A percentile compares a stretch with the other conserved stretches of the same genome.
Conservation (phyloP, 2,888 invertebrate genomes). For the Rapana venosa region DNA sequence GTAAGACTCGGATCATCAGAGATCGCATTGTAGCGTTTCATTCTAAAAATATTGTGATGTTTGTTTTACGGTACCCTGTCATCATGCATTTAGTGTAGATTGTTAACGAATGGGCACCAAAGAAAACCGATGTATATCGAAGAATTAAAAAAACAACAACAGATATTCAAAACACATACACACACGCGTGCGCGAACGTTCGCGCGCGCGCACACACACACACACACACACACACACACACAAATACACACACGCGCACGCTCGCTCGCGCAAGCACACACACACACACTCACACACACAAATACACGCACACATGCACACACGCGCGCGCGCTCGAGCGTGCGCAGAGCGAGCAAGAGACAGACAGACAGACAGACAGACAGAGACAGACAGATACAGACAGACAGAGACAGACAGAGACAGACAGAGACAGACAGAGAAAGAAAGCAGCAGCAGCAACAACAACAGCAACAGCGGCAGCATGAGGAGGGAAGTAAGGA, state of each 20-base stretch:
- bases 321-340: too few species aligned
- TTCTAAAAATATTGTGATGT: too few species aligned
- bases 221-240: background rate
- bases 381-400: background rate
- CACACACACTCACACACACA: slow-evolving; percentile 17
- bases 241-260: background rate
- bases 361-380: slow-evolving; percentile 3
- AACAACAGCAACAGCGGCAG: too few species aligned
- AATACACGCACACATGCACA: background rate
- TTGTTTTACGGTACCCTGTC: too few species aligned
- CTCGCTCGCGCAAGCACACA: background rate
- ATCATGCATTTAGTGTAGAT: too few species aligned
- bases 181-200: background rate
- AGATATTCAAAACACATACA: too few species aligned
- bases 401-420: slow-evolving; percentile 19
- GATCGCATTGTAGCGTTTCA: too few species aligned
- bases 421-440: background rate
- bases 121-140: background rate
- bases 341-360: background rate
- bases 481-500: too few species aligned
- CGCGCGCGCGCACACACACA: background rate
- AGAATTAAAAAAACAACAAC: background rate
- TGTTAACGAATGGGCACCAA: background rate
- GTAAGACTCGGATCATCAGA: too few species aligned
- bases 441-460: too few species aligned